Base-by-base conservation (phyloP, 1,140 invertebrate species). In the Cylas formicarius region DNA sequence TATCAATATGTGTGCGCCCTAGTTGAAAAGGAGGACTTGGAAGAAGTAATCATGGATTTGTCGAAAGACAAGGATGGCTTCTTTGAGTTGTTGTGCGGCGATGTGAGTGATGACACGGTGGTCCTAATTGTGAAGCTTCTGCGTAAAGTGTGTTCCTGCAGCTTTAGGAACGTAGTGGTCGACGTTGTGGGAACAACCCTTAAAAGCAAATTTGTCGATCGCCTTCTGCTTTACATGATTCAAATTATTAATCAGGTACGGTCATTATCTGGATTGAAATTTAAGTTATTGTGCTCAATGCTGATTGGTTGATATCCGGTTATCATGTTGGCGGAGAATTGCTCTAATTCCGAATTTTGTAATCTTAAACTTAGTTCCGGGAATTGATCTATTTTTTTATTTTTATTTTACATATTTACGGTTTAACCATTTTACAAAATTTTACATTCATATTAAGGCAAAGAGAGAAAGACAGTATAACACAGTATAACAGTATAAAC, bases 51-150 rank as follows among this genome's bases (percentile, higher is more conserved):
- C 1, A 33, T 55, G 16, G 22, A 31, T 9, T 28, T 55, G 7
- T 32, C 38, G 14, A 53, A 55, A 13, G 43, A 50, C 19, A 28
- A 32, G 19, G 47, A 41, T 16, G 53, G 50, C 2, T 53, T 46
- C 36, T 14, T 19, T 1, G 21, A 23, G 27, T 29, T 49, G 10
- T 28, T 55, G 6, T 44, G 50, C 6, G 50, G 14, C n/a, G 35
- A 47, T 20, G 11, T 52, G n/a, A 37, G 9, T 3, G 33, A 32
- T 22, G 54, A 56, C 35, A 13, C 47, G 2, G 35, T 56, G 14
- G 37, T 54, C 4, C 13, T 56, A 8, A 9, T 56, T 21, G 29
- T 56, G 4, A 48, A 44, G 36, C 23, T 56, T 9, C 22, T 54
- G 10, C 20, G n/a, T 13, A 42, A 42, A 33, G 26, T 53, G n/a